Conservation (phyloP, 2,797 vertebrate species). For the Hypotaenidia philippensis region DNA sequence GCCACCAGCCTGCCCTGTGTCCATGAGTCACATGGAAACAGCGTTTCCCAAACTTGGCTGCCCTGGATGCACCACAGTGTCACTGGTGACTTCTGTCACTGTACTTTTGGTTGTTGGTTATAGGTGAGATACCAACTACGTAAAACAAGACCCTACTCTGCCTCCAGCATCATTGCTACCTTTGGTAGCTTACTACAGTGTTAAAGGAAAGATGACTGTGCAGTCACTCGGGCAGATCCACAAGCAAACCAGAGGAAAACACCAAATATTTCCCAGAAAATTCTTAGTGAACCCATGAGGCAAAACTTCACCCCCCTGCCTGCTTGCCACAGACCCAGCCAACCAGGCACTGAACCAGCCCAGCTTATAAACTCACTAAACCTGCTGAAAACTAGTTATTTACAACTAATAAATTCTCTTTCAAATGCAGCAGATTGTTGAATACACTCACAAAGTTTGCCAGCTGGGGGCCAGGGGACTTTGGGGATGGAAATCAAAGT, state of each 20-base stretch:
- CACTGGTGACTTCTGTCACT: fast-evolving
- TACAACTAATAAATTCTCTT: background rate
- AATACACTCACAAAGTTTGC: background rate
- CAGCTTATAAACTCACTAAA: background rate
- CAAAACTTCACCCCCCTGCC: background rate
- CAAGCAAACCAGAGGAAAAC: background rate
- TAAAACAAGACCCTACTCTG: background rate
- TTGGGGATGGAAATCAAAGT: background rate
- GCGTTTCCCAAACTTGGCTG: background rate
- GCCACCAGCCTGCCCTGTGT: background rate
- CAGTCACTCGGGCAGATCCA: background rate
- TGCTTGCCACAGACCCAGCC: background rate
- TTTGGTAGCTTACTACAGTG: background rate
- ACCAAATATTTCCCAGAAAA: background rate
- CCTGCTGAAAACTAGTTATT: background rate
- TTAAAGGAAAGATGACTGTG: background rate
- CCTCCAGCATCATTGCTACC: background rate
- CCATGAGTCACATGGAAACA: fast-evolving
- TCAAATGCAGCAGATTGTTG: background rate
- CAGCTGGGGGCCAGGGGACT: background rate
- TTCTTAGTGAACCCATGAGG: background rate
- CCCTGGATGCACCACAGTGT: background rate
- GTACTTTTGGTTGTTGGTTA: fast-evolving
- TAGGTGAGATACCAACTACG: fast-evolving
- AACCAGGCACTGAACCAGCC: background rate